phyloP scores from a whole-genome alignment of 2,797 vertebrate species.

The Loriculus beryllinus region DNA sequence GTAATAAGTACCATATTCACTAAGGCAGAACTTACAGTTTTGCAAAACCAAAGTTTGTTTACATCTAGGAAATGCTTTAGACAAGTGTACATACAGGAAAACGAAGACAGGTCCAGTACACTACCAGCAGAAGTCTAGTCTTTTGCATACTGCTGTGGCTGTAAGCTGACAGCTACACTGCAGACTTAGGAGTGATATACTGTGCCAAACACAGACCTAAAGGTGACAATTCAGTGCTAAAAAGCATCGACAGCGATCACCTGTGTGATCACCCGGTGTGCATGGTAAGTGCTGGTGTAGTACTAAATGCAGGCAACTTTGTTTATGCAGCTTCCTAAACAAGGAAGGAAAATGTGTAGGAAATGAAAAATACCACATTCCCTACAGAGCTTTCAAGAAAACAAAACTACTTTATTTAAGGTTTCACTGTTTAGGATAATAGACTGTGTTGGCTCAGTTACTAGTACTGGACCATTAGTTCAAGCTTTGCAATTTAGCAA shows the following conservation, averaged over 20 bases:
- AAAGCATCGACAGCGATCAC: background rate
- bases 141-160: background rate
- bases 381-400: background rate
- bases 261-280: fast-evolving
- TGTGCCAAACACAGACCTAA: background rate
- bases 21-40: background rate
- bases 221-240: background rate
- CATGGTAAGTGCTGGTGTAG: background rate
- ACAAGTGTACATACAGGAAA: fast-evolving
- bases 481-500: background rate
- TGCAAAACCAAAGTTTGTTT: background rate
- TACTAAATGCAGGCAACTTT: background rate
- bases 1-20: background rate
- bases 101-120: background rate
- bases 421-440: background rate
- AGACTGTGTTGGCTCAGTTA: background rate
- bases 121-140: background rate
- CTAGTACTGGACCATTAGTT: background rate
- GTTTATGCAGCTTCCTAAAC: background rate
- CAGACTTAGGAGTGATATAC: background rate
- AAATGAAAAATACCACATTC: background rate
- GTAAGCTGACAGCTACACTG: background rate
- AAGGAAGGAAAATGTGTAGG: background rate
- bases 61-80: background rate
- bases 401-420: background rate